Conservation (phyloP, 1,140 invertebrate genomes). For the Drosophila sp. region DNA sequence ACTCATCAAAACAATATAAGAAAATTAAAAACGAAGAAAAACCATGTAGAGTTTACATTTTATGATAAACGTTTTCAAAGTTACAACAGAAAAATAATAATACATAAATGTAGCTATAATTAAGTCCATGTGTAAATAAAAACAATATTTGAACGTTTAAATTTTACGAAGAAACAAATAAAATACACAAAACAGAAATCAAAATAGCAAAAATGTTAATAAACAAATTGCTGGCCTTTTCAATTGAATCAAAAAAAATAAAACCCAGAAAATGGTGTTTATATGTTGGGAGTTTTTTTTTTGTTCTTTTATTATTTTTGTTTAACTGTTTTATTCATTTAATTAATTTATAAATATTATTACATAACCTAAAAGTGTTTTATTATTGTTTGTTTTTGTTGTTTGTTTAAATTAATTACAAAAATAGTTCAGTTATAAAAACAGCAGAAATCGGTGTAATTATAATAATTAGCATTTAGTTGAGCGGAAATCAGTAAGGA, state of each 20-base stretch:
- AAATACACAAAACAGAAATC: conserved; percentile 47
- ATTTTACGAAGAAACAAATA: conserved; percentile 64
- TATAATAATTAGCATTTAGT: conserved; percentile 70
- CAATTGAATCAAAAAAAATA: conserved; percentile 26
- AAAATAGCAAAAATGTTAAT: conserved; percentile 58
- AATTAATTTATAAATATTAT: conserved; percentile 84
- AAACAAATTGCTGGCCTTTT: conserved; percentile 46
- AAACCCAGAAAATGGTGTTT: conserved; percentile 47
- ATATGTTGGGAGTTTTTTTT: conserved; percentile 45
- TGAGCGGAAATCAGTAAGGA: conserved; percentile 61
- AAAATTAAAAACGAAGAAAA: conserved; percentile 16
- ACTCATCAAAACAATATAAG: conserved; percentile 37
- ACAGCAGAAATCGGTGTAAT: conserved; percentile 55
- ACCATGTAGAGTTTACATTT: conserved; percentile 50
- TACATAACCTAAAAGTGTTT: conserved; percentile 78
- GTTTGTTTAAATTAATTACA: conserved; percentile 77
- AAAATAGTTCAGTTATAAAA: conserved; percentile 80
- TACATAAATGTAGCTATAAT: conserved; percentile 36
- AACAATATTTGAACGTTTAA: conserved; percentile 74
- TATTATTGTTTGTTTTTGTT: conserved; percentile 37
- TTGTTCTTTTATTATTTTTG: conserved; percentile 49
- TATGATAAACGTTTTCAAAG: conserved; percentile 47
- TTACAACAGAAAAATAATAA: conserved; percentile 35
- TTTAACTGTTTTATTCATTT: conserved; percentile 77
- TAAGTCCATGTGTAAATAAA: conserved; percentile 71